Evolutionary conservation across 2,113 vertebrate genomes (phyloP), one percentile per base, ranked within the genome.

Genomic region (Coreoperca whiteheadi): DNA sequence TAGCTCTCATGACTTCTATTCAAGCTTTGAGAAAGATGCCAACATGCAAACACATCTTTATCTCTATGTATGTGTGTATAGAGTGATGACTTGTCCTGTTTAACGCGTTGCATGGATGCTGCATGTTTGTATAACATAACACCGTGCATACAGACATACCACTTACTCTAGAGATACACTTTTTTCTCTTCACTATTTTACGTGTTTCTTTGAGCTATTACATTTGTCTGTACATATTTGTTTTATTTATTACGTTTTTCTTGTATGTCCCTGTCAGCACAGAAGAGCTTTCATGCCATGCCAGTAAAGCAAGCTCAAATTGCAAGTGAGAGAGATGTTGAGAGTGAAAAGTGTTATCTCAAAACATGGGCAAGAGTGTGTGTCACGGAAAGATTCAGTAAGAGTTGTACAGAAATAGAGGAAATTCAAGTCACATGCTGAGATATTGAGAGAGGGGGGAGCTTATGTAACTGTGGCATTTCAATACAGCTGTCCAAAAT

Each of bases 401-500:
- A 16, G 12, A 81, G 37, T 63, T 60, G 54, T 25, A 39, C 37
- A 74, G 61, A 80, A 84, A 86, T 16, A 77, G 65, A 71, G 21
- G 51, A 77, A 79, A 79, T 66, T 80, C 12, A 67, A 79, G 64
- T 86, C 74, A 59, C 83, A 74, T 56, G 77, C 56, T 30, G 60
- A 80, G 81, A 79, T 70, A 79, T 2, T 61, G 76, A 75, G 60
- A 63, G 46, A 48, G 50, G 21, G 21, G 46, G 12, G 54, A 54
- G 77, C 84, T 87, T 87, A 76, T 83, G 79, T 81, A 85, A 85
- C 64, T 50, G 57, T 79, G 79, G 30, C 79, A 69, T 85, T 88
- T 91, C 61, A 81, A 79, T 85, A 64, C 77, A 83, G 54, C 81
- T 79, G 73, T 85, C 83, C 77, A 82, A 88, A 87, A 79, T 41